A percentile compares a stretch with the other conserved stretches of the same genome.
Conservation (phyloP, 2,797 vertebrate genomes). For the Dallia pectoralis region DNA sequence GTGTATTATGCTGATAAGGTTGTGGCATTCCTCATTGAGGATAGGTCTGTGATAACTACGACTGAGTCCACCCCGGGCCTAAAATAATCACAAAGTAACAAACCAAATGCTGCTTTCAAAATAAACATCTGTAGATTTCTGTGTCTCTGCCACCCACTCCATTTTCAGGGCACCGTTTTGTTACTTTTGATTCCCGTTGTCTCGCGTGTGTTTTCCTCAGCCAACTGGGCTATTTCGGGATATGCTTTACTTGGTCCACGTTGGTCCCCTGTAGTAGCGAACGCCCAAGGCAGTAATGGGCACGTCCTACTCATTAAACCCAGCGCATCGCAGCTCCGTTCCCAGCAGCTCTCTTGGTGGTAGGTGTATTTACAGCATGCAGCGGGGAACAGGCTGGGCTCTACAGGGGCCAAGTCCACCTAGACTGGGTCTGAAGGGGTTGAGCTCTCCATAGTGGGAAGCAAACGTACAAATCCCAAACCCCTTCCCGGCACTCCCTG, state of each 20-base stretch:
- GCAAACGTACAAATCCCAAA: constrained; percentile 25
- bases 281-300: constrained; percentile 46
- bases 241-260: constrained; percentile 40
- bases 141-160: too few species aligned
- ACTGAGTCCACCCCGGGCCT: too few species aligned
- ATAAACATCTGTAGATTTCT: too few species aligned
- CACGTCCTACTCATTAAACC: constrained; percentile 37
- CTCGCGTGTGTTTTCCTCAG: constrained; percentile 10
- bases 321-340: constrained; percentile 25
- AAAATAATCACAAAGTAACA: too few species aligned
- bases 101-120: too few species aligned
- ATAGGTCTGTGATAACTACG: not conserved
- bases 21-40: constrained; percentile 11
- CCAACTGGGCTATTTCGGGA: constrained; percentile 30
- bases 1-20: constrained; percentile 41
- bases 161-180: too few species aligned
- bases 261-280: constrained; percentile 37
- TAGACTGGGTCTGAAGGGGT: constrained; percentile 22
- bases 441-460: not conserved
- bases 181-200: too few species aligned
- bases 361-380: constrained; percentile 61
- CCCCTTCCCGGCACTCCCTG: constrained; percentile 21
- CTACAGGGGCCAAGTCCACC: not conserved
- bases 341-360: constrained; percentile 29
- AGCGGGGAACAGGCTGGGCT: constrained; percentile 36